Evolutionary conservation across 1,140 invertebrate genomes (phyloP).

Genomic region (Hesperophylax magnus): DNA sequence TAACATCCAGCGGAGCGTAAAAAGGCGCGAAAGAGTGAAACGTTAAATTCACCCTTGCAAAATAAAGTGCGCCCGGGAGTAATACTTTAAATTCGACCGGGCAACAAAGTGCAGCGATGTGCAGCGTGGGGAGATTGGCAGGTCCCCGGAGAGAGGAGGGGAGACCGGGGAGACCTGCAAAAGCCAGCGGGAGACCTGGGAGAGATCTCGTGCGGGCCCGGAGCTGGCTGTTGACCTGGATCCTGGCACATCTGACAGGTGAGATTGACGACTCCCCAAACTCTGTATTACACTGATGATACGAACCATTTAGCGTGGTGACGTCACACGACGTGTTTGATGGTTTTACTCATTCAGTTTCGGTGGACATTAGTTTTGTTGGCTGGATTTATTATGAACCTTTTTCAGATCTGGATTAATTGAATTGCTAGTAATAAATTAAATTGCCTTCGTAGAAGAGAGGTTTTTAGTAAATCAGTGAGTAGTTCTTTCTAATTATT

Average conservation of each 20-base stretch:
- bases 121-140: not conserved
- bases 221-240: constrained; percentile 31
- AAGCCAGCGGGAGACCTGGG: no score
- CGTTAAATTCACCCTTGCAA: constrained; percentile 1
- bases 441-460: no score
- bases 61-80: constrained; percentile 18
- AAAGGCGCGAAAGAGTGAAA: constrained; percentile 20
- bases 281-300: constrained; percentile 10
- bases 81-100: constrained; percentile 22
- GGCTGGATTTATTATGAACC: no score
- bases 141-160: not conserved
- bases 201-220: no score
- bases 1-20: not conserved
- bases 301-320: constrained; percentile 15
- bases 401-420: not conserved
- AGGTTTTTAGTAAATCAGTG: no score
- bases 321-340: constrained; percentile 15
- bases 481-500: no score
- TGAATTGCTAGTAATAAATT: no score
- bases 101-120: constrained; percentile 36
- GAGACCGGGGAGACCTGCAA: not conserved
- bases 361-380: not conserved
- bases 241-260: constrained; percentile 37
- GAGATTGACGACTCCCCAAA: constrained; percentile 35
- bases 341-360: constrained; percentile 8